These are phyloP conservation scores for Romanogobio albipinnatus DNA, from an alignment of 2,113 vertebrate genomes.

Conservation along the genomic window DNA sequence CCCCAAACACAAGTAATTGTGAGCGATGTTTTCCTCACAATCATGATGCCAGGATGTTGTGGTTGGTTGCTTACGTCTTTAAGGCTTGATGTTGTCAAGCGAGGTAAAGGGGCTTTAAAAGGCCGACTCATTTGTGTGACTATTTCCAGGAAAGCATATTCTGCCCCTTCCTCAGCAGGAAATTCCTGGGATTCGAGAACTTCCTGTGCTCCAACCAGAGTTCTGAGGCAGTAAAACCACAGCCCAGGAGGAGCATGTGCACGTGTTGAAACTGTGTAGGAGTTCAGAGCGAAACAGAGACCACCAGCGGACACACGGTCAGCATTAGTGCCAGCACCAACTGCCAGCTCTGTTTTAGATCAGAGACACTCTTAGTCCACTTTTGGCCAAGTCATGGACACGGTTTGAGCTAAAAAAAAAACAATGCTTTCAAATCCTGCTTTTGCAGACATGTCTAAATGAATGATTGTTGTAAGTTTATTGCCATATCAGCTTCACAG, in stretches of 20 bases:
- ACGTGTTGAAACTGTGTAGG: slow-evolving; percentile 23
- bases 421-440: too few species aligned
- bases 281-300: slow-evolving; percentile 8
- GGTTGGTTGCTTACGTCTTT: neutral
- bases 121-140: slow-evolving; percentile 5
- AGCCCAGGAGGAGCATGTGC: neutral
- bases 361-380: slow-evolving; percentile 32
- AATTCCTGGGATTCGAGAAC: slow-evolving; percentile 63
- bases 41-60: too few species aligned
- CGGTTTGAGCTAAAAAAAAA: neutral
- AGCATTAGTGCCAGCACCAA: slow-evolving; percentile 6
- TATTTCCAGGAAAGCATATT: slow-evolving; percentile 43
- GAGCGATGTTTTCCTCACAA: too few species aligned
- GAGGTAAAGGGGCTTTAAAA: slow-evolving; percentile 22
- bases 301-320: slow-evolving; percentile 14
- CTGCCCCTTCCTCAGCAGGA: slow-evolving; percentile 55
- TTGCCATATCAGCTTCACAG: too few species aligned
- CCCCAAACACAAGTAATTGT: neutral
- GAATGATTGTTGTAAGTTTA: too few species aligned
- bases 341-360: slow-evolving; percentile 48
- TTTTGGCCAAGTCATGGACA: neutral
- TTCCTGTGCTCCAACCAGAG: slow-evolving; percentile 29
- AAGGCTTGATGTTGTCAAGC: neutral
- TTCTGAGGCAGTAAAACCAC: slow-evolving; percentile 17
- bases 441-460: too few species aligned